Conservation (phyloP, 2,888 invertebrate species). For the Sminthurides aquaticus region DNA sequence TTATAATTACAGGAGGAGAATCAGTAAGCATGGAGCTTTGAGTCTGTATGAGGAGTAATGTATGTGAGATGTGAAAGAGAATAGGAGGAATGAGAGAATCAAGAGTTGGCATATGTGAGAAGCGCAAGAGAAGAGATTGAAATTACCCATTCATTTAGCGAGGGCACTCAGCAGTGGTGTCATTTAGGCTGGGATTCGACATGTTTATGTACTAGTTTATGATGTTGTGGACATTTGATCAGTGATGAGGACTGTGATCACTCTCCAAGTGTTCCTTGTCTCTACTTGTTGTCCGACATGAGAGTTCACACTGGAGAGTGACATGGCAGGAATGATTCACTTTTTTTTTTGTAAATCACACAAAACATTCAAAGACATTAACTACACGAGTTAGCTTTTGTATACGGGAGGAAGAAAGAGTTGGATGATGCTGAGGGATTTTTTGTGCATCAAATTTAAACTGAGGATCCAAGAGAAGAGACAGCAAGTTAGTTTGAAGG, state of each 20-base stretch:
- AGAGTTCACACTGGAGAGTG: slow-evolving; percentile 31
- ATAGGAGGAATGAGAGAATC: too few species aligned
- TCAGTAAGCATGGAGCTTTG: too few species aligned
- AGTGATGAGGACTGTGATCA: not conserved
- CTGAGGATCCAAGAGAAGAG: too few species aligned
- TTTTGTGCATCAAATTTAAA: too few species aligned
- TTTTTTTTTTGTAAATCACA: not conserved
- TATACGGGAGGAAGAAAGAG: not conserved
- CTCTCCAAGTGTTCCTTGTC: not conserved
- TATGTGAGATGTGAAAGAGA: too few species aligned
- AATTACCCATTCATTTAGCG: too few species aligned
- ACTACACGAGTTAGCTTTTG: not conserved
- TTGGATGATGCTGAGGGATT: too few species aligned
- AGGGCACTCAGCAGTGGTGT: not conserved
- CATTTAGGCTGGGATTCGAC: not conserved
- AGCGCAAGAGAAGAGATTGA: too few species aligned
- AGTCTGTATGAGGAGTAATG: too few species aligned
- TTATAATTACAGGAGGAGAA: too few species aligned
- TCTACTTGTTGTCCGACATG: not conserved
- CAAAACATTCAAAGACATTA: not conserved
- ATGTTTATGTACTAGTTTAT: not conserved
- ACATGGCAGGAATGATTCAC: slow-evolving; percentile 37
- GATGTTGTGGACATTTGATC: not conserved
- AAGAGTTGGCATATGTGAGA: too few species aligned
- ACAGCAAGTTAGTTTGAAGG: too few species aligned